These are phyloP conservation scores for Heteronetta atricapilla DNA, from an alignment of 2,113 vertebrate species.

Conservation along the genomic window DNA sequence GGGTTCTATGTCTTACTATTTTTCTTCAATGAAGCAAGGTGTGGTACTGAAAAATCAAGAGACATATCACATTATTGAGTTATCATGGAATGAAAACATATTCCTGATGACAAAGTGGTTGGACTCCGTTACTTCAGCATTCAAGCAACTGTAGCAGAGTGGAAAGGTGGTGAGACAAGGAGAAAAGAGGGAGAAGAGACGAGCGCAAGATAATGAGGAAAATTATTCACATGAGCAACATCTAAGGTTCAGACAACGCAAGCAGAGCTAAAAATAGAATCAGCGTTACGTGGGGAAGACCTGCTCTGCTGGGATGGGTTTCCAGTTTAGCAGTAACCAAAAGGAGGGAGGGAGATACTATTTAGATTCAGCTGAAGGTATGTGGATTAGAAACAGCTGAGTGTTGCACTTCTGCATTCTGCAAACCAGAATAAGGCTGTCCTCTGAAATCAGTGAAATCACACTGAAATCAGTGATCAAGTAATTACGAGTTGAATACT, in stretches of 20 bases:
- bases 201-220: conserved; percentile 16
- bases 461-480: neutral
- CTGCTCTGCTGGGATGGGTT: conserved; percentile 4
- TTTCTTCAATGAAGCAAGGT: neutral
- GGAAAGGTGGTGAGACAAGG: conserved; percentile 50
- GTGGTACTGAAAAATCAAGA: conserved; percentile 17
- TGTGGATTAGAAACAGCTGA: accelerated
- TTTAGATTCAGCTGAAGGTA: neutral
- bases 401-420: neutral
- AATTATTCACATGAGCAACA: conserved; percentile 61
- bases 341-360: neutral
- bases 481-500: neutral
- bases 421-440: neutral
- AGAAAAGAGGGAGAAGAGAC: conserved; percentile 42
- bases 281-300: conserved; percentile 11
- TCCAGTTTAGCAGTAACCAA: neutral
- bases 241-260: conserved; percentile 57
- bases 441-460: neutral
- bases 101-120: conserved; percentile 46
- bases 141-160: conserved; percentile 52
- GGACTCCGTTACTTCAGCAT: conserved; percentile 50
- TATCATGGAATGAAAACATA: conserved; percentile 36
- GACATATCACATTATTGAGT: conserved; percentile 36
- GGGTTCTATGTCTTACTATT: neutral
- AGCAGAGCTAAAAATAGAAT: conserved; percentile 48